Evolutionary conservation across 2,797 vertebrate genomes (phyloP).

Genomic region (Acomys russatus): DNA sequence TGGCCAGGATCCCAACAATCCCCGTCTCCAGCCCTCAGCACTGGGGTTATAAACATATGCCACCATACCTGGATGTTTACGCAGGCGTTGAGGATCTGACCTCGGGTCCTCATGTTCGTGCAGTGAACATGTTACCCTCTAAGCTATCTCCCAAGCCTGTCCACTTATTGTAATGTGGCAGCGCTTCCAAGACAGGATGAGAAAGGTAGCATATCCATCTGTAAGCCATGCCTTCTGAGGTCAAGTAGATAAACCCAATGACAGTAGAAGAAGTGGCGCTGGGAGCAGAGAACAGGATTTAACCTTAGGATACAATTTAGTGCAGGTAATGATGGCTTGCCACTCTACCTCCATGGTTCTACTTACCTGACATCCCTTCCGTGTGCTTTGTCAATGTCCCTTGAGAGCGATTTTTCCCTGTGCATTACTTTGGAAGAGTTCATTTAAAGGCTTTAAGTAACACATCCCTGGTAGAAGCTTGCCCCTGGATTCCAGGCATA

Average conservation of each 20-base stretch:
- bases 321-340: not conserved
- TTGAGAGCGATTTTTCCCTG: constrained; percentile 35
- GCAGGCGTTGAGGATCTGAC: not conserved
- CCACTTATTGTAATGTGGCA: not conserved
- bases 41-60: not conserved
- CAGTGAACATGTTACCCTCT: not conserved
- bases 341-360: not conserved
- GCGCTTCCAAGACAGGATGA: not conserved
- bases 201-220: not conserved
- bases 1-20: not conserved
- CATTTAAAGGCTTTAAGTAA: constrained; percentile 56
- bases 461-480: not conserved
- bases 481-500: not conserved
- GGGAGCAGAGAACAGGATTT: not conserved
- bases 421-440: constrained; percentile 20
- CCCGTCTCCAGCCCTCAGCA: not conserved
- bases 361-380: not conserved
- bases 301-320: not conserved
- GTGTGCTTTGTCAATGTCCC: constrained; percentile 12
- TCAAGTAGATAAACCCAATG: not conserved
- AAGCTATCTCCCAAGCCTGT: not conserved
- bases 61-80: not conserved
- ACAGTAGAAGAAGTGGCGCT: not conserved
- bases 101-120: not conserved
- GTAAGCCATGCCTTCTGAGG: not conserved